phyloP scores from a whole-genome alignment of 2,113 vertebrate genomes.

The Helogale parvula region DNA sequence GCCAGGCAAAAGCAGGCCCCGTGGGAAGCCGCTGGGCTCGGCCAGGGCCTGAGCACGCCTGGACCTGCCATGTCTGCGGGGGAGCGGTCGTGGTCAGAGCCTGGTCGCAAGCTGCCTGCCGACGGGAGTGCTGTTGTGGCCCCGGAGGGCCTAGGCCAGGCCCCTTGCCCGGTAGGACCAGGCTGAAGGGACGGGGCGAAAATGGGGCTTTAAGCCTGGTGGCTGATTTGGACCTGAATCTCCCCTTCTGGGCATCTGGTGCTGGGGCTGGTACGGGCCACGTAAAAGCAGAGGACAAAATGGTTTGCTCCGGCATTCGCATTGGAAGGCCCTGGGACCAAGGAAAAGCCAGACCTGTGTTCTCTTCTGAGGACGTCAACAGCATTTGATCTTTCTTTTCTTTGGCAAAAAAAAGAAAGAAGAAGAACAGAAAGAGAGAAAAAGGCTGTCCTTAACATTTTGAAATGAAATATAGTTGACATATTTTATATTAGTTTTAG shows the following conservation, averaged over 20 bases:
- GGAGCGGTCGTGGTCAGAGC: neutral
- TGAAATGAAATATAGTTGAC: neutral
- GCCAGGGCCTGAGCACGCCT: neutral
- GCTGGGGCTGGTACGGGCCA: neutral
- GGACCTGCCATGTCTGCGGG: neutral
- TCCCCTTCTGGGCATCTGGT: neutral
- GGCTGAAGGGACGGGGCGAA: neutral
- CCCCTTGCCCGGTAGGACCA: neutral
- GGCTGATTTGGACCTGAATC: neutral
- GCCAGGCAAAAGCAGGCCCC: neutral
- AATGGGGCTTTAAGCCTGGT: neutral
- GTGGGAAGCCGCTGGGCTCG: neutral
- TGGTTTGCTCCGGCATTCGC: neutral
- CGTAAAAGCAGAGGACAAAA: neutral
- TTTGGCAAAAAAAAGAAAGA: neutral
- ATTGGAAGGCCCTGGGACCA: neutral
- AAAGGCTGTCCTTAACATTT: neutral
- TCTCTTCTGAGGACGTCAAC: neutral
- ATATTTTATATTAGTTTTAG: neutral
- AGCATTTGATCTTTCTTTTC: neutral
- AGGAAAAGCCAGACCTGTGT: neutral
- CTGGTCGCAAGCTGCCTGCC: neutral
- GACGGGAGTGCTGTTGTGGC: fast-evolving
- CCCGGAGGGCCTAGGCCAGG: neutral
- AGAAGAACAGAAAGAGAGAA: neutral